phyloP scores from a whole-genome alignment of 2,888 invertebrate genomes.

The Scaptomyza tumidula region DNA sequence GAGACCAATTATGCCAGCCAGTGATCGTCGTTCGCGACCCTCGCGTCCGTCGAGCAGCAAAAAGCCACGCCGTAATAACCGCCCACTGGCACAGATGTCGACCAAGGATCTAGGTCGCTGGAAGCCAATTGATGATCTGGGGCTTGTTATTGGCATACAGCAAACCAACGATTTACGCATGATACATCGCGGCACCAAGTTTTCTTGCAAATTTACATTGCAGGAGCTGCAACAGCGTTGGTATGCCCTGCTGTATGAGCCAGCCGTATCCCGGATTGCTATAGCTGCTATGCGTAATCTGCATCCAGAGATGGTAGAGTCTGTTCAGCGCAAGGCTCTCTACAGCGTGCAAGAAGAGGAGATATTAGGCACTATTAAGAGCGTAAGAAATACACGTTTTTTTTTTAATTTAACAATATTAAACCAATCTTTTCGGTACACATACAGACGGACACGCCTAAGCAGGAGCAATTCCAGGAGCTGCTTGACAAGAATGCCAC shows the following conservation, averaged over 20 bases:
- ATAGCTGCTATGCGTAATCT: slow-evolving; percentile 96
- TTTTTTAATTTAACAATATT: not conserved
- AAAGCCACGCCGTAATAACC: slow-evolving; percentile 68
- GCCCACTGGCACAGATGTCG: slow-evolving; percentile 85
- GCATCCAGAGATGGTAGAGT: slow-evolving; percentile 94
- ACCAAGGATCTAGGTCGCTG: slow-evolving; percentile 96
- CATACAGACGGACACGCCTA: slow-evolving; percentile 89
- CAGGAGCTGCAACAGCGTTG: slow-evolving; percentile 97
- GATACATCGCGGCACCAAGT: slow-evolving; percentile 96
- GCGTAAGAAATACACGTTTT: slow-evolving; percentile 86
- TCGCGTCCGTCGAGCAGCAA: slow-evolving; percentile 67
- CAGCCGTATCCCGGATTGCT: slow-evolving; percentile 95
- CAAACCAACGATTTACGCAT: slow-evolving; percentile 93
- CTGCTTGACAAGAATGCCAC: slow-evolving; percentile 93
- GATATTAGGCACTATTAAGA: slow-evolving; percentile 91
- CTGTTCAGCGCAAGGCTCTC: slow-evolving; percentile 94
- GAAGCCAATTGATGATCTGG: slow-evolving; percentile 98
- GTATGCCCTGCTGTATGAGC: slow-evolving; percentile 97
- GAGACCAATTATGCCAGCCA: slow-evolving; percentile 48
- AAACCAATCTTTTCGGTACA: not conserved
- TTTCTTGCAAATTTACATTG: slow-evolving; percentile 97
- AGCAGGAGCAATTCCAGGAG: slow-evolving; percentile 92
- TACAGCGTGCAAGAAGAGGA: slow-evolving; percentile 96
- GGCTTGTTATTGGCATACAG: slow-evolving; percentile 95
- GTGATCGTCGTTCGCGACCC: slow-evolving; percentile 68